A percentile compares a stretch with the other conserved stretches of the same genome.
These are phyloP conservation scores for Hiodon tergisus DNA, from an alignment of 2,113 vertebrate genomes.

Conservation along the genomic window DNA sequence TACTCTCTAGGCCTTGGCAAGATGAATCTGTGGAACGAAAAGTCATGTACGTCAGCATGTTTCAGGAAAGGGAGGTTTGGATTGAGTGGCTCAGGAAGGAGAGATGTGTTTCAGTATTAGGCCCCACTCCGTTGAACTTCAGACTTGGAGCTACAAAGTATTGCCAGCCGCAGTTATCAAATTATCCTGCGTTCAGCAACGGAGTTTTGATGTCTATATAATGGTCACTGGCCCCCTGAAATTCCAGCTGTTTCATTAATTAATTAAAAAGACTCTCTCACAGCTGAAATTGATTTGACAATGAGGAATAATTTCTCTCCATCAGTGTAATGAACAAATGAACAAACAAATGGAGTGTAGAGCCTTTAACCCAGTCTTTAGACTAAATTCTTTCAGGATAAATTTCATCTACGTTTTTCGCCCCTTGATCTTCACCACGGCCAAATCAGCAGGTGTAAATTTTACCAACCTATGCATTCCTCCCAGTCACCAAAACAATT, in stretches of 20 bases:
- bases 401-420: too few species aligned
- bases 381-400: too few species aligned
- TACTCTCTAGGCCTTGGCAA: background rate
- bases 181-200: background rate
- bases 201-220: background rate
- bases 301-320: background rate
- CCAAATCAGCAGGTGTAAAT: background rate
- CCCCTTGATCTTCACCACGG: too few species aligned
- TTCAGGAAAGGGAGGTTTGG: background rate
- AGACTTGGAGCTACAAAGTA: background rate
- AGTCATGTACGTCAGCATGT: background rate
- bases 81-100: background rate
- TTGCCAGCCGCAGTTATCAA: background rate
- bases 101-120: background rate
- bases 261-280: background rate
- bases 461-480: background rate
- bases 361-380: background rate
- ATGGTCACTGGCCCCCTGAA: background rate
- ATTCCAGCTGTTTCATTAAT: background rate
- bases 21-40: background rate
- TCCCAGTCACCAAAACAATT: background rate
- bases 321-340: background rate
- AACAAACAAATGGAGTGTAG: background rate
- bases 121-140: background rate
- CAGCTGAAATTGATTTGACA: background rate